Evolutionary conservation across 2,888 invertebrate species (phyloP).

Genomic region (Stictocephala bisonia): DNA sequence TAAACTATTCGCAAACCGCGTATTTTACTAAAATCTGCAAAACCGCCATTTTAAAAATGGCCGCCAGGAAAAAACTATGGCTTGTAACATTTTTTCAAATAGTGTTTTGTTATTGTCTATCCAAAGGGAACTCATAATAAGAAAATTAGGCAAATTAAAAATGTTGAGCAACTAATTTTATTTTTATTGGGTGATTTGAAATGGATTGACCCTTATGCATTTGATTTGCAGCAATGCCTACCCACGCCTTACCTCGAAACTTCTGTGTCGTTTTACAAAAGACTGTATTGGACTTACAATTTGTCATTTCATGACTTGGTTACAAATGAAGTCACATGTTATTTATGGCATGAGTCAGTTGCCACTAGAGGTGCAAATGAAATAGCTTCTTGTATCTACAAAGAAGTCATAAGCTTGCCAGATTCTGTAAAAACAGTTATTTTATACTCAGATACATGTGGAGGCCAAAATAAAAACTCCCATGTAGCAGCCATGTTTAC

Average conservation of each 20-base stretch:
- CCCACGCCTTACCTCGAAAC: conserved; percentile 44
- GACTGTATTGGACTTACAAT: conserved; percentile 22
- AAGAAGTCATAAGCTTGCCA: not conserved
- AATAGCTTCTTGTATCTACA: conserved; percentile 3
- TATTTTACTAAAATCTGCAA: too few species aligned
- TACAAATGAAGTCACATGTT: not conserved
- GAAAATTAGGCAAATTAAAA: too few species aligned
- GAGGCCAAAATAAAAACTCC: conserved; percentile 9
- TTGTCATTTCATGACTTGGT: conserved; percentile 21
- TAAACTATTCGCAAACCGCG: too few species aligned
- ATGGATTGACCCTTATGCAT: conserved; percentile 36
- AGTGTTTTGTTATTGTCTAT: too few species aligned
- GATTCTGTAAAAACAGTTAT: conserved; percentile 11
- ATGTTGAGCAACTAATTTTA: too few species aligned
- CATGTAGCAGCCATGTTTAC: not conserved
- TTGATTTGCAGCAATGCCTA: conserved; percentile 49
- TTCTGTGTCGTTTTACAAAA: conserved; percentile 23
- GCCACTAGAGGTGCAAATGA: not conserved
- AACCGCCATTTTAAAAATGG: too few species aligned
- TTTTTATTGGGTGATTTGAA: too few species aligned
- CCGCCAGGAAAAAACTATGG: too few species aligned
- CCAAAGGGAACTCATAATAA: too few species aligned
- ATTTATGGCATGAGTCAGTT: conserved; percentile 5
- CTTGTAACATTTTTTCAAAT: too few species aligned
- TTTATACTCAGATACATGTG: not conserved